These are phyloP conservation scores for Eumaeus atala DNA, from an alignment of 1,140 invertebrate genomes.

Conservation along the genomic window DNA sequence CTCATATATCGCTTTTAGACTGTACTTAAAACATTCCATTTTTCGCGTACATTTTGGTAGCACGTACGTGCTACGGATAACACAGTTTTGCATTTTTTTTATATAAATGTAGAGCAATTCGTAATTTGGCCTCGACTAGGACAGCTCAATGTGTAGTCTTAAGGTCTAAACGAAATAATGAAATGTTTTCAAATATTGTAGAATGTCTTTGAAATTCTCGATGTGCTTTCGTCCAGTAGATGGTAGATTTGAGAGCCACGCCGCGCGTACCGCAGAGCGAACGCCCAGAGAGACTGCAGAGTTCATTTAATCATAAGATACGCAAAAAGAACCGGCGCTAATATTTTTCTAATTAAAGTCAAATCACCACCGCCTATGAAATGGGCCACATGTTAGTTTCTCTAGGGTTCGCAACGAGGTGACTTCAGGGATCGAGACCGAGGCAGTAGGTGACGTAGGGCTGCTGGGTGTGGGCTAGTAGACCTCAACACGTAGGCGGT, in stretches of 20 bases:
- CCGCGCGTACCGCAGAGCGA: background rate
- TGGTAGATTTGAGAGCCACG: conserved; percentile 19
- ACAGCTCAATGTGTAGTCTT: conserved; percentile 64
- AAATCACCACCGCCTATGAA: too few species aligned
- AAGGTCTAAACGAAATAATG: conserved; percentile 44
- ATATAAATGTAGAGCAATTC: conserved; percentile 8
- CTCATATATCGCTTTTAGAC: conserved; percentile 56
- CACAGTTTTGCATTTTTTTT: conserved; percentile 15
- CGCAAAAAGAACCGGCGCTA: too few species aligned
- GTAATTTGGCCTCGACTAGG: conserved; percentile 51
- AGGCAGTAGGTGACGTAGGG: conserved; percentile 34
- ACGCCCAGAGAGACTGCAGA: background rate
- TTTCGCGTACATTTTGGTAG: conserved; percentile 41
- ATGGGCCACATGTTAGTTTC: too few species aligned
- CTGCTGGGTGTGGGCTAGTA: conserved; percentile 61
- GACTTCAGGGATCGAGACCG: too few species aligned
- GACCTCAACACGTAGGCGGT: conserved; percentile 52
- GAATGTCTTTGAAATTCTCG: conserved; percentile 68
- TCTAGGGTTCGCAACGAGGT: too few species aligned
- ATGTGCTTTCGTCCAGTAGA: conserved; percentile 71
- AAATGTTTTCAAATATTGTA: conserved; percentile 59
- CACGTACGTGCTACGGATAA: background rate
- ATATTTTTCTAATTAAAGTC: too few species aligned
- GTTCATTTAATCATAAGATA: too few species aligned
- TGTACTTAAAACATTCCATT: conserved; percentile 71